phyloP scores from a whole-genome alignment of 2,113 vertebrate species.

The Atractosteus spatula region DNA sequence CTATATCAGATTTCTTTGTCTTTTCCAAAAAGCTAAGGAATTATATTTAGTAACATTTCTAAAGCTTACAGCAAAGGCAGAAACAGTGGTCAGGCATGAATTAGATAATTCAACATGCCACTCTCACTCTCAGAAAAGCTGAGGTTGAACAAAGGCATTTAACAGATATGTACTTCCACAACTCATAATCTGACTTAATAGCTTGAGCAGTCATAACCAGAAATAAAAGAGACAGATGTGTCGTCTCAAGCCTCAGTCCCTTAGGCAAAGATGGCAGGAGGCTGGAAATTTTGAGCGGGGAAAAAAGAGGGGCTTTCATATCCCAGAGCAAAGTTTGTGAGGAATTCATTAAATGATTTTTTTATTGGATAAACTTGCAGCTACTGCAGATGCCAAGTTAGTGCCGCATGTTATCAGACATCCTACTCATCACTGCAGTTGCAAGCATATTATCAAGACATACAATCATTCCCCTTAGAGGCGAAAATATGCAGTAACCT shows the following conservation, averaged over 20 bases:
- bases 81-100: too few relatives aligned
- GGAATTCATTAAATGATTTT: conserved; percentile 45
- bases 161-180: background rate
- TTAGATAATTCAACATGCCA: too few relatives aligned
- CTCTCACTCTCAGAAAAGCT: background rate
- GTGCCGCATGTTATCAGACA: conserved; percentile 40
- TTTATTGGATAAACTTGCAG: conserved; percentile 37
- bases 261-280: conserved; percentile 25
- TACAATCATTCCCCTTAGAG: conserved; percentile 23
- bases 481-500: conserved; percentile 41
- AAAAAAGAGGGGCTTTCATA: conserved; percentile 32
- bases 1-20: too few relatives aligned
- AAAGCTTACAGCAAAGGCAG: too few relatives aligned
- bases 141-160: conserved; percentile 3
- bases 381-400: conserved; percentile 38
- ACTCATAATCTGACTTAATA: conserved; percentile 3
- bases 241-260: conserved; percentile 23
- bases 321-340: conserved; percentile 32
- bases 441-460: conserved; percentile 34
- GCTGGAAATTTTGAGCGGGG: conserved; percentile 23
- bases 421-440: conserved; percentile 33
- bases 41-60: too few relatives aligned
- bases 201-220: conserved; percentile 27
- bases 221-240: conserved; percentile 43
- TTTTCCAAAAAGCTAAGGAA: too few relatives aligned